Conservation (phyloP, 2,888 invertebrate species). For the Cheilosia vernalis region DNA sequence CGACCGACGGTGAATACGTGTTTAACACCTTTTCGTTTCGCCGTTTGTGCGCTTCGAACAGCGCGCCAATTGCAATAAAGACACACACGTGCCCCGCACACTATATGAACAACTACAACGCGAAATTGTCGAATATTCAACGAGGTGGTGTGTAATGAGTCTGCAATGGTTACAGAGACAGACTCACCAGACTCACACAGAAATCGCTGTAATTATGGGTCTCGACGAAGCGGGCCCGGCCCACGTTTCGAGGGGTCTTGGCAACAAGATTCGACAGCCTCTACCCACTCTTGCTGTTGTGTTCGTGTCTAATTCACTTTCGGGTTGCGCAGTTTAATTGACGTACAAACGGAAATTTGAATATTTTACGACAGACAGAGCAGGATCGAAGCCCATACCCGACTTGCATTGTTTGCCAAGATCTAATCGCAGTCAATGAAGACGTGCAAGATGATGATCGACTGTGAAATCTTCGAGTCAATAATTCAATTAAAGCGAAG, state of each 20-base stretch:
- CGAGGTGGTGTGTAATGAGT: slow-evolving; percentile 70
- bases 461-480: slow-evolving; percentile 18
- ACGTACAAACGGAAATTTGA: slow-evolving; percentile 49
- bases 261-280: slow-evolving; percentile 39
- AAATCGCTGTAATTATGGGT: slow-evolving; percentile 56
- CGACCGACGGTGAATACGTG: slow-evolving; percentile 58
- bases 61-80: slow-evolving; percentile 45
- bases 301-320: slow-evolving; percentile 41
- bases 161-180: slow-evolving; percentile 23
- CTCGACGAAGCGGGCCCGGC: slow-evolving; percentile 43
- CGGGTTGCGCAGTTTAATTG: slow-evolving; percentile 45
- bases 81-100: slow-evolving; percentile 56
- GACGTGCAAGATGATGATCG: slow-evolving; percentile 17
- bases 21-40: slow-evolving; percentile 63
- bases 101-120: slow-evolving; percentile 7
- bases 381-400: background rate
- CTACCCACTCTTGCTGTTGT: slow-evolving; percentile 41
- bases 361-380: slow-evolving; percentile 23
- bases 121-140: slow-evolving; percentile 57
- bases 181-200: background rate
- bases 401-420: slow-evolving; percentile 5
- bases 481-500: slow-evolving; percentile 28
- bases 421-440: slow-evolving; percentile 1
- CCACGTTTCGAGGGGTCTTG: slow-evolving; percentile 50
- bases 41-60: slow-evolving; percentile 14